phyloP scores from a whole-genome alignment of 2,888 invertebrate genomes.

The Caenorhabditis wallacei region DNA sequence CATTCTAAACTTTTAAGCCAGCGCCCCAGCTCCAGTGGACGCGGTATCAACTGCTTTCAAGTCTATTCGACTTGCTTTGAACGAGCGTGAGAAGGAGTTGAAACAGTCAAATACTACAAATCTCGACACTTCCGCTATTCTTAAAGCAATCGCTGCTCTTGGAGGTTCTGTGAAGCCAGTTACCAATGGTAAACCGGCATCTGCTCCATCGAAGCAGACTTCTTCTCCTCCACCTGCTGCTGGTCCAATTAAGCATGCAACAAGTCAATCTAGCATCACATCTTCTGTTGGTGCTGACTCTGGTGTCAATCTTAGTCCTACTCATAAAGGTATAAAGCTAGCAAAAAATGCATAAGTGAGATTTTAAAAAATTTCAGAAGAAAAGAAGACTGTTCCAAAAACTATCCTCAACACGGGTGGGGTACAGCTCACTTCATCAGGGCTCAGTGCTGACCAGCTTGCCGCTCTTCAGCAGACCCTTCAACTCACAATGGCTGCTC shows the following conservation, averaged over 20 bases:
- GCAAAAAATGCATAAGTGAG: no score
- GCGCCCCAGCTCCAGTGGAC: conserved; percentile 45
- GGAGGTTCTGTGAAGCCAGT: conserved; percentile 41
- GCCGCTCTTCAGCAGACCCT: conserved; percentile 78
- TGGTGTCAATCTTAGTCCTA: conserved; percentile 78
- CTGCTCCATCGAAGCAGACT: conserved; percentile 17
- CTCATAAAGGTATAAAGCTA: conserved; percentile 70
- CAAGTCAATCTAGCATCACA: conserved; percentile 78
- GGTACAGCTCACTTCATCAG: conserved; percentile 78
- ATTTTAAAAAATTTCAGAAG: conserved; percentile 60
- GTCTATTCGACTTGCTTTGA: conserved; percentile 56
- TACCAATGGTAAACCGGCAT: conserved; percentile 57
- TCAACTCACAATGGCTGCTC: conserved; percentile 71
- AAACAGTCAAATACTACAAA: conserved; percentile 27
- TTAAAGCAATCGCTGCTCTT: conserved; percentile 50
- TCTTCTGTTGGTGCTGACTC: conserved; percentile 80
- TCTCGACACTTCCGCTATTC: conserved; percentile 48
- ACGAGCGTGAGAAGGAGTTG: conserved; percentile 74
- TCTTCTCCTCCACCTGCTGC: conserved; percentile 58
- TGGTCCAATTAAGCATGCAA: conserved; percentile 76
- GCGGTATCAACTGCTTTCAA: conserved; percentile 56
- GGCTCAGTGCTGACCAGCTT: conserved; percentile 78
- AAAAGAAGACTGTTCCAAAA: conserved; percentile 64
- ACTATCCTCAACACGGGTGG: conserved; percentile 74
- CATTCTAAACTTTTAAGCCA: conserved; percentile 28